Evolutionary conservation across 2,113 vertebrate species (phyloP), one percentile per base, ranked within the genome.

Genomic region (Platycercus adscitus): DNA sequence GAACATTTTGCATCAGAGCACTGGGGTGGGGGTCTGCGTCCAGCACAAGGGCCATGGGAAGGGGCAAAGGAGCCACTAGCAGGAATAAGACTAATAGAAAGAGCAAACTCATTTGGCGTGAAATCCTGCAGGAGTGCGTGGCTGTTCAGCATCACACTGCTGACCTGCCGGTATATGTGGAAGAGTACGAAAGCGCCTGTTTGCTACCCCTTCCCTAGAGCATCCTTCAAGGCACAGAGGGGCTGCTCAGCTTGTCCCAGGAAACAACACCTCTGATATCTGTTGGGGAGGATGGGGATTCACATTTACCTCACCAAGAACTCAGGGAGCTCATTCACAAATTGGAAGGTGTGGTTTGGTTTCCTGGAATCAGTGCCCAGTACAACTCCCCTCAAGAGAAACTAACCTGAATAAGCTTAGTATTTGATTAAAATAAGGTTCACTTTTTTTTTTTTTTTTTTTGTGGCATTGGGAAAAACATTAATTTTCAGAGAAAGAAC

Each of bases 81-180:
- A 94, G 70, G 69, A 56, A 31, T 3, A 35, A 24, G 46, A 86
- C 10, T 35, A 81, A 35, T 7, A 39, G 11, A 13, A 73, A 46
- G n/a, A 65, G 35, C 24, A 60, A 75, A 47, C 37, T 13, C 0
- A 31, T 73, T 53, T 41, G 56, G 11, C 39, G 72, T 50, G 37
- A 92, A 81, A 72, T 56, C 37, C 44, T 2, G 1, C 4, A 43
- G 77, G 64, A 58, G 10, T 6, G 25, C 1, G 2, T 29, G 83
- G 23, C 16, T 53, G 29, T 41, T 78, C 50, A 89, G 33, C 46
- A 24, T 53, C 7, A 11, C 33, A 28, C 11, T 1, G 0, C 64
- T 58, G 35, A 44, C 28, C 44, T 83, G 49, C 43, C 0, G 4
- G 52, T 13, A 15, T 4, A 4, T 0, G 1, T 58, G 49, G 25